Base-by-base conservation (phyloP, 2,797 vertebrate genomes). In the Scolopax bukidnonensis region DNA sequence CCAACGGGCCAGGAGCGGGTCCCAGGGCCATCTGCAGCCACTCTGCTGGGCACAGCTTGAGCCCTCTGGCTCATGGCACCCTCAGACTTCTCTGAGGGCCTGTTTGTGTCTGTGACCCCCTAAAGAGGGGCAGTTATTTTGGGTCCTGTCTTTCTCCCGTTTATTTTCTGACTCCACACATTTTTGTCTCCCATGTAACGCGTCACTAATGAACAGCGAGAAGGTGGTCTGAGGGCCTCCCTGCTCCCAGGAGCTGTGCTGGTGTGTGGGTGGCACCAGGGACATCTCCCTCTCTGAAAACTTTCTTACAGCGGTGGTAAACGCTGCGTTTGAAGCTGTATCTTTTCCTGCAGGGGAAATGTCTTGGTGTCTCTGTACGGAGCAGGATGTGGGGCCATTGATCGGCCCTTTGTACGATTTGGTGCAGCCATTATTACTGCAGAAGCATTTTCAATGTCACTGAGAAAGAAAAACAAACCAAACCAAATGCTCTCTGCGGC, bases 131-230 rank as follows among this genome's bases (percentile, higher is more conserved):
- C 68, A 19, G 12, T 54, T 87, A 73, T 77, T 91, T 61, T 59
- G n/a, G 80, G 76, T 38, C 38, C 38, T 69, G 1, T 63, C 33
- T 76, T 83, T 57, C 69, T 4, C 40, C 71, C 36, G 1, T 77
- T 91, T 89, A n/a, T 92, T 83, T 88, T 77, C 90, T 56, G 73
- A 75, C 48, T 87, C 25, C 32, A 30, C 24, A 16, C 71, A 64
- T 19, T 45, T 59, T 76, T 68, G 60, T 85, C 27, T 78, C 40
- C 36, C 2, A 0, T 75, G 4, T 30, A 84, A 25, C 51, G 40
- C 67, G 89, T 33, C 7, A 5, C 63, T 65, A 16, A 12, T n/a
- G 83, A 33, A 12, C 50, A 48, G 54, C 10, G 27, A n/a, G 27
- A 48, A 76, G 73, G 17, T 51, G 28, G 33, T 61, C 38, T 0